These are phyloP conservation scores for Toxostoma redivivum DNA, from an alignment of 2,113 vertebrate species.

Conservation along the genomic window DNA sequence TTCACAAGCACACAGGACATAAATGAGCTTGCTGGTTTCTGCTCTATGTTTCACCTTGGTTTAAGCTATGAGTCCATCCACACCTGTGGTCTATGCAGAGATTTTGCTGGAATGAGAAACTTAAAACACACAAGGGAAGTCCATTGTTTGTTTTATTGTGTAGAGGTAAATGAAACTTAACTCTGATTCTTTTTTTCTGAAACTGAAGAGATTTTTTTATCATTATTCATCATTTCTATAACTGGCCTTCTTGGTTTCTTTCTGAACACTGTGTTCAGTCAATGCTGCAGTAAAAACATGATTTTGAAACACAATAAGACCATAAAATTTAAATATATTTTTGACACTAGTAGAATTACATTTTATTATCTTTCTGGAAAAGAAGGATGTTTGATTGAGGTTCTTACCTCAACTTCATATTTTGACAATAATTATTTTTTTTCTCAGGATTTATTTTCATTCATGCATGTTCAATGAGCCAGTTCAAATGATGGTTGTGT, in stretches of 20 bases:
- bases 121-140: not conserved
- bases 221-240: not conserved
- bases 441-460: not conserved
- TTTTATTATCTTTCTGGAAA: not conserved
- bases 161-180: slow-evolving; percentile 45
- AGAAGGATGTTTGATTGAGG: not conserved
- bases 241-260: not conserved
- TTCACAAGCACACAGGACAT: not conserved
- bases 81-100: not conserved
- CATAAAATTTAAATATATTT: not conserved
- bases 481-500: not conserved
- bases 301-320: not conserved
- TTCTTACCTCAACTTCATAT: not conserved
- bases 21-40: not conserved
- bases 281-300: not conserved
- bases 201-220: not conserved
- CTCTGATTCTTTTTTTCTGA: not conserved
- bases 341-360: not conserved
- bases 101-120: not conserved
- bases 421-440: not conserved
- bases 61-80: not conserved
- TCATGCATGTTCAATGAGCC: not conserved
- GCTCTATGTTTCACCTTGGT: not conserved
- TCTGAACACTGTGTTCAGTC: not conserved
- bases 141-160: not conserved